These are phyloP conservation scores for Psettodes erumei DNA, from an alignment of 2,113 vertebrate genomes.

Conservation along the genomic window DNA sequence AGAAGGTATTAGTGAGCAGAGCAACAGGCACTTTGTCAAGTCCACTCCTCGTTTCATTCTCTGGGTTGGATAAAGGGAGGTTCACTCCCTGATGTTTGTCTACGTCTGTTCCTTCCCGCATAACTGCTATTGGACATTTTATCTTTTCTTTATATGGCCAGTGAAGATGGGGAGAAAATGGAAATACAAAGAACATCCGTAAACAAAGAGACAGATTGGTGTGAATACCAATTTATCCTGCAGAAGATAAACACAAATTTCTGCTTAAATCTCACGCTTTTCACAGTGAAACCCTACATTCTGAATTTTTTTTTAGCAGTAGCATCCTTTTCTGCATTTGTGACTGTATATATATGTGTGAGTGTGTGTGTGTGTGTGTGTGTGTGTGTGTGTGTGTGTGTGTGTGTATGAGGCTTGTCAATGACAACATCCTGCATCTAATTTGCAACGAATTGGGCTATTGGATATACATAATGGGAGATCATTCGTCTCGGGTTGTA, in stretches of 20 bases:
- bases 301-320: not conserved
- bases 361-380: too few relatives aligned
- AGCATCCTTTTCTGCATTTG: not conserved
- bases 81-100: conserved; percentile 26
- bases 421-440: conserved; percentile 1
- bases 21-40: conserved; percentile 69
- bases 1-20: conserved; percentile 65
- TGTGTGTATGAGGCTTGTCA: not conserved
- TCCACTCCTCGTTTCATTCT: conserved; percentile 53
- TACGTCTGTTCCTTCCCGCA: conserved; percentile 13
- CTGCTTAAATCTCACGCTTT: not conserved
- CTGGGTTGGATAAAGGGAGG: conserved; percentile 23
- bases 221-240: not conserved
- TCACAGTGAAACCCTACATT: not conserved
- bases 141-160: not conserved
- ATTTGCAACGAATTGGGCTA: conserved; percentile 1
- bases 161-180: not conserved
- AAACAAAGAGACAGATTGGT: not conserved
- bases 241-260: not conserved
- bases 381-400: not conserved
- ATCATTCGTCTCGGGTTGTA: not conserved
- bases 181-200: not conserved
- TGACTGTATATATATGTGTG: too few relatives aligned
- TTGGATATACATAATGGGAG: not conserved
- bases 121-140: not conserved